phyloP scores from a whole-genome alignment of 2,797 vertebrate genomes.

The Leptodactylus fallax region DNA sequence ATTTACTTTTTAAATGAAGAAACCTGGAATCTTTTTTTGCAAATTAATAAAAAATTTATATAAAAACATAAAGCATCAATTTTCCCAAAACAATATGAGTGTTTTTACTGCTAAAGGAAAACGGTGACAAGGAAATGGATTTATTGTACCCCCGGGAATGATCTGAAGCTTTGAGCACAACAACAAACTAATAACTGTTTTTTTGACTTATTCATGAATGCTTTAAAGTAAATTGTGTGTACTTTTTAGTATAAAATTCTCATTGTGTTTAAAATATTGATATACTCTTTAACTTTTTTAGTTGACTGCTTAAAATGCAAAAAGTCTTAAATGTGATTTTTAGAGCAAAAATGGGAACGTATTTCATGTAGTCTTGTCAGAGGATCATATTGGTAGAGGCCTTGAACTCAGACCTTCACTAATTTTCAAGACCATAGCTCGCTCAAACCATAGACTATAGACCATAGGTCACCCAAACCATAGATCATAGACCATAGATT shows the following conservation, averaged over 20 bases:
- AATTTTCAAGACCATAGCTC: no score
- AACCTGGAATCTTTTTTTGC: neutral
- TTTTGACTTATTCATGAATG: conserved; percentile 26
- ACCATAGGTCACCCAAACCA: no score
- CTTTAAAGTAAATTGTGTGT: neutral
- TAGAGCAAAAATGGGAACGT: neutral
- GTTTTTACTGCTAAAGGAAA: conserved; percentile 5
- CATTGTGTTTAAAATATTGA: conserved; percentile 1
- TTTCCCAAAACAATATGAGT: neutral
- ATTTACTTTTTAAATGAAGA: neutral
- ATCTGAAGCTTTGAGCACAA: conserved; percentile 18
- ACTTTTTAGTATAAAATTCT: neutral
- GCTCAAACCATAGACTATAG: no score
- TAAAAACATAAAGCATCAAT: neutral
- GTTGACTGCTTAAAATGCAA: neutral
- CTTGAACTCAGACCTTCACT: no score
- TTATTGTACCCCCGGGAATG: neutral
- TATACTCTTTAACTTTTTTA: neutral
- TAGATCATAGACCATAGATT: no score
- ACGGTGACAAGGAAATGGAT: conserved; percentile 11
- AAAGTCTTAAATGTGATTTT: neutral
- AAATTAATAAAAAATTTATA: neutral
- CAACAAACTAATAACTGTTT: conserved; percentile 29
- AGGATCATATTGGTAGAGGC: no score
- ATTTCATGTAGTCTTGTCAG: no score